Base-by-base conservation (phyloP, 2,888 invertebrate genomes). In the Parnassius apollo region DNA sequence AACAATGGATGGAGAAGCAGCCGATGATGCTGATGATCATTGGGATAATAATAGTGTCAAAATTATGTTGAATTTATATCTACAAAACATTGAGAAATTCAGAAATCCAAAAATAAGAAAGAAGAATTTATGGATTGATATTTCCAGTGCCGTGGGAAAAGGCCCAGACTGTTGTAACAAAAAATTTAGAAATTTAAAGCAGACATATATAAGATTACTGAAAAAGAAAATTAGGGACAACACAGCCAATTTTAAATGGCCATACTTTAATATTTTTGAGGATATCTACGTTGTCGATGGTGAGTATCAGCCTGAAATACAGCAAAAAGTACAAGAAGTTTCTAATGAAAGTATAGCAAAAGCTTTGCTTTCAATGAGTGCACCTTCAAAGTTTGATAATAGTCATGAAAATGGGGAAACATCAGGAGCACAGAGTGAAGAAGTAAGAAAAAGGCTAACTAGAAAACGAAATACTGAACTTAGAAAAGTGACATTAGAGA, bases 181-280 rank as follows among this genome's bases (percentile, higher is more conserved):
- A 67, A 91, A 91, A 68, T 91, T 91, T 69, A 77, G 91, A 62
- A 91, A 91, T 71, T 72, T 91, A 52, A 91, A 91, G 71, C 84
- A 85, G 69, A 91, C 91, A 4, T 91, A 91, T 66, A 75, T 91
- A 13, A 76, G 91, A 65, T 68, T 91, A 64, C 70, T 91, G 1
- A 87, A 85, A 66, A 91, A 88, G 70, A 86, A 83, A 60, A 85
- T 78, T 54, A 75, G 75, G 55, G 80, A 78, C 67, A 85, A 84
- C 49, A 65, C 76, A 2, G 74, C 79, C 2, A 76, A 78, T n/a
- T 82, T 88, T 0, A 88, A 84, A 74, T 91, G 91, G 91, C 88
- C 88, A 48, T 91, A 88, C 66, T 91, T 90, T 78, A 81, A 87
- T 11, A 69, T 83, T 51, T 91, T 91, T 73, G 88, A 91, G 60